Base-by-base conservation (phyloP, 2,888 invertebrate genomes). In the Arge pagana region DNA sequence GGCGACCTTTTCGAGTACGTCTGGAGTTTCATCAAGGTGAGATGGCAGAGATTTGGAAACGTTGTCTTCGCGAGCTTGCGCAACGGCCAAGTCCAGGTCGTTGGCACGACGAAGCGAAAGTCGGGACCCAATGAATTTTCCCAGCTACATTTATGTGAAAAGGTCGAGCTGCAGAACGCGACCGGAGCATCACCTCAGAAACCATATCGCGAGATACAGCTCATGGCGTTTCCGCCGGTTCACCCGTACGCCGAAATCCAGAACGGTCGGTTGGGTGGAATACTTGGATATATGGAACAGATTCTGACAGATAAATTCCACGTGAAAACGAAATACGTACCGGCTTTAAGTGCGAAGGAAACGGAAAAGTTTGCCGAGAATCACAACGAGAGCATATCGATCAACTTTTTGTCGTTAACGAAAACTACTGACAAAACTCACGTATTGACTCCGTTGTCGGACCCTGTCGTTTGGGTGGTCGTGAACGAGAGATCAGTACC, bases 241-340 rank as follows among this genome's bases (percentile, higher is more conserved):
- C n/a, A n/a, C n/a, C n/a, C n/a, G n/a, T n/a, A n/a, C n/a, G n/a
- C n/a, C n/a, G n/a, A n/a, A n/a, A n/a, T n/a, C n/a, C n/a, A n/a
- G n/a, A n/a, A n/a, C n/a, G n/a, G n/a, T n/a, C n/a, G n/a, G n/a
- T n/a, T n/a, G 8, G 31, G 21, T 19, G 43, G 43, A 10, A 1
- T 10, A 1, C 18, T 43, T 7, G 43, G 21, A 31, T 2, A 43
- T 10, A 6, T 43, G 4, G 23, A 31, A 13, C 4, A 31, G 3
- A 2, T 13, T n/a, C 8, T 30, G 15, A 13, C 11, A 8, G 13
- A 2, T 3, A 8, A 11, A 8, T 18, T 43, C 13, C 11, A 30
- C 21, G 11, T 43, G 4, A 43, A 19, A 43, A 6, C 31, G 8
- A 43, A 43, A 31, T 43, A 43, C 15, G 19, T 18, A n/a, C n/a